These are phyloP conservation scores for Cavia aperea DNA, from an alignment of 2,113 vertebrate genomes.

Conservation along the genomic window DNA sequence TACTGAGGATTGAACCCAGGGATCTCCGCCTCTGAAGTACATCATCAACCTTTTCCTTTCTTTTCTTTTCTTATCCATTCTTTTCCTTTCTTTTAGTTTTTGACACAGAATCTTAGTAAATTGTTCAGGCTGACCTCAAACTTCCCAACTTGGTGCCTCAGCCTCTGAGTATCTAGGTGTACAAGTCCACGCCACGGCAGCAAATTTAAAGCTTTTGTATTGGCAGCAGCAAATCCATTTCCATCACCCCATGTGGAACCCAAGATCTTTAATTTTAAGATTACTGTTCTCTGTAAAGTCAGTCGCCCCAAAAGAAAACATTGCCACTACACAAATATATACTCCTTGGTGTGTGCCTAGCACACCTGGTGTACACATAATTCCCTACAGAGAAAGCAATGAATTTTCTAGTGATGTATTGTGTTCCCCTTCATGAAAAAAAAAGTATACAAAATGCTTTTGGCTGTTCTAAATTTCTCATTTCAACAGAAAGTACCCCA, in stretches of 20 bases:
- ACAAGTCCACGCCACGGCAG: not conserved
- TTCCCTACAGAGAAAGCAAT: not conserved
- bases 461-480: not conserved
- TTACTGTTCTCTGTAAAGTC: not conserved
- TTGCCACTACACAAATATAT: not conserved
- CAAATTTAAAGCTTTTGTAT: not conserved
- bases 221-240: not conserved
- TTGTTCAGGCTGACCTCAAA: not conserved
- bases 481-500: not conserved
- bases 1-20: not conserved
- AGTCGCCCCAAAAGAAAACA: not conserved
- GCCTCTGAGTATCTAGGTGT: not conserved
- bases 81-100: not conserved
- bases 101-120: not conserved
- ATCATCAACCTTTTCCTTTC: not conserved
- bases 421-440: not conserved
- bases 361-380: not conserved
- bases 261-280: not conserved
- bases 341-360: not conserved
- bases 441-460: not conserved
- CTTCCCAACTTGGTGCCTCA: not conserved
- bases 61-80: not conserved
- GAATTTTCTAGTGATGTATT: not conserved
- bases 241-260: not conserved
- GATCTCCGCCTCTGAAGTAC: not conserved